phyloP scores from a whole-genome alignment of 2,888 invertebrate genomes.

The Sialis fuliginosa region DNA sequence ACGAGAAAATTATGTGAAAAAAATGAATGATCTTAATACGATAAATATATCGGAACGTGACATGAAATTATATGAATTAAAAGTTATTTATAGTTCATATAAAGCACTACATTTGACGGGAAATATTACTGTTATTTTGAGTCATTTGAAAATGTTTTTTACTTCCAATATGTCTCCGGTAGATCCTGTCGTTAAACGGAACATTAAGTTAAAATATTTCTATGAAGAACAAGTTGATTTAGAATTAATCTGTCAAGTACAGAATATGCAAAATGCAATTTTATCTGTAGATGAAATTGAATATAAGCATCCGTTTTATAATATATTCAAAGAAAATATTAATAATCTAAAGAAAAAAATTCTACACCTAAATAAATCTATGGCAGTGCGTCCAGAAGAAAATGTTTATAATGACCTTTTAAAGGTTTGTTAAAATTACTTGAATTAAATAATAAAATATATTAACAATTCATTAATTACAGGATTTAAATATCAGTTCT shows the following conservation, averaged over 20 bases:
- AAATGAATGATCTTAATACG: too few species aligned
- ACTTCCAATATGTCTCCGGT: conserved; percentile 48
- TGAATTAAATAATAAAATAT: not conserved
- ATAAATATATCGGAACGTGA: too few species aligned
- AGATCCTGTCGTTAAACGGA: conserved; percentile 69
- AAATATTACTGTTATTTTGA: conserved; percentile 13
- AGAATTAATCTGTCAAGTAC: conserved; percentile 33
- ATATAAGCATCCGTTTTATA: conserved; percentile 27
- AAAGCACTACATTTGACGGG: not conserved
- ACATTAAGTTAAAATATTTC: conserved; percentile 50
- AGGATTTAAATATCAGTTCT: not conserved
- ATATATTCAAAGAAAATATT: conserved; percentile 25
- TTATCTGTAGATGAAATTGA: conserved; percentile 23
- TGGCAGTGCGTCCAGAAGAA: conserved; percentile 34
- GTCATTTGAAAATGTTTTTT: conserved; percentile 35
- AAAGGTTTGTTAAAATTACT: conserved; percentile 25
- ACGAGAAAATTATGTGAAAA: too few species aligned
- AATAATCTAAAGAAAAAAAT: conserved; percentile 19
- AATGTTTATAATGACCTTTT: conserved; percentile 31
- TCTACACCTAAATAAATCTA: conserved; percentile 28
- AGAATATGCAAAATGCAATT: conserved; percentile 32
- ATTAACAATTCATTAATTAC: not conserved
- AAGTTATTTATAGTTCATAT: not conserved
- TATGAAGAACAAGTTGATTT: conserved; percentile 48
- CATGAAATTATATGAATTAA: too few species aligned